Conservation (phyloP, 1,140 invertebrate species). For the Monomorium pharaonis region DNA sequence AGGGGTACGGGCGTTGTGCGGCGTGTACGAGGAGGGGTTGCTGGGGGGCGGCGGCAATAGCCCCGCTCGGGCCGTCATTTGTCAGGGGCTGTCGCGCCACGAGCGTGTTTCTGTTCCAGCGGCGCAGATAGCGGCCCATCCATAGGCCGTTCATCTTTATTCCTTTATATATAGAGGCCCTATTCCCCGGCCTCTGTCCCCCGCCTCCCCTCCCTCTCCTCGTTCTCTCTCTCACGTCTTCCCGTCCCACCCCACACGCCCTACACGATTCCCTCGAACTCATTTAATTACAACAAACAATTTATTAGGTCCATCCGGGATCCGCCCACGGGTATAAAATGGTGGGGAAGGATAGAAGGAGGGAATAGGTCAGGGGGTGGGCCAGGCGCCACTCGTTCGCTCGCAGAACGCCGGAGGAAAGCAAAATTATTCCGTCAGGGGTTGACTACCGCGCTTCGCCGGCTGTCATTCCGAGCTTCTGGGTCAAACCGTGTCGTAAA, state of each 20-base stretch:
- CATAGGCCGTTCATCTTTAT: slow-evolving; percentile 85
- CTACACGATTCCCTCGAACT: slow-evolving; percentile 83
- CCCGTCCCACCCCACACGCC: slow-evolving; percentile 67
- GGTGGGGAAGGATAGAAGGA: slow-evolving; percentile 48
- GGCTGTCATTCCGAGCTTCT: slow-evolving; percentile 49
- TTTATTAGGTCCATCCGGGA: slow-evolving; percentile 84
- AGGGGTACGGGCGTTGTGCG: slow-evolving; percentile 34
- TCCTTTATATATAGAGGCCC: slow-evolving; percentile 79
- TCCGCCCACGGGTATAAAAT: slow-evolving; percentile 81
- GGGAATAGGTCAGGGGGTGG: slow-evolving; percentile 64
- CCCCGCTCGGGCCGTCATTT: slow-evolving; percentile 84
- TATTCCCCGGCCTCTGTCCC: slow-evolving; percentile 27
- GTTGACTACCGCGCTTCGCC: slow-evolving; percentile 24
- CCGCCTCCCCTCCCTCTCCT: too few species aligned
- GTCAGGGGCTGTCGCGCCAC: slow-evolving; percentile 85
- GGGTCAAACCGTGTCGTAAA: slow-evolving; percentile 44
- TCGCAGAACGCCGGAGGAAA: slow-evolving; percentile 57
- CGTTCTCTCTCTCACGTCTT: slow-evolving; percentile 45
- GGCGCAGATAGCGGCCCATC: slow-evolving; percentile 84
- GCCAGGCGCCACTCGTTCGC: slow-evolving; percentile 50
- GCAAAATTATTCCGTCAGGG: slow-evolving; percentile 69
- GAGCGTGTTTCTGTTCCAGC: slow-evolving; percentile 85
- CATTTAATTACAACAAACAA: slow-evolving; percentile 86
- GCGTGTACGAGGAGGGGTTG: slow-evolving; percentile 64
- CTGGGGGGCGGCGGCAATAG: slow-evolving; percentile 72